Percentiles rank a stretch among this genome's conserved stretches.
phyloP scores from a whole-genome alignment of 1,140 invertebrate species.

The Penaeus chinensis region DNA sequence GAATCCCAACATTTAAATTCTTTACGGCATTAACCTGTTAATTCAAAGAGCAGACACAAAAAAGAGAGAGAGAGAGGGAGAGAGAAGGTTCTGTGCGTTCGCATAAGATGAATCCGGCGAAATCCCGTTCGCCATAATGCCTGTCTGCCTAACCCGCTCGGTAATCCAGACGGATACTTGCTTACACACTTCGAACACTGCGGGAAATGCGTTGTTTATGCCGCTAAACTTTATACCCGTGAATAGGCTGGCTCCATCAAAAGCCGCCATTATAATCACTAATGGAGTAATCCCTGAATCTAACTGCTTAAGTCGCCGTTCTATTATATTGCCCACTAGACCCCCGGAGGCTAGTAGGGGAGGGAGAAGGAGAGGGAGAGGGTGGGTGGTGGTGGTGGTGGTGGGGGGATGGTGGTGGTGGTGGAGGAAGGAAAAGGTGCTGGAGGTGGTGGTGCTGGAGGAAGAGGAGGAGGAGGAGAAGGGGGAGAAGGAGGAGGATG shows the following conservation, averaged over 20 bases:
- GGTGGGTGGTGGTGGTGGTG: no score
- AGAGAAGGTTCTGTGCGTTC: not conserved
- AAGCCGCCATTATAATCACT: constrained; percentile 30
- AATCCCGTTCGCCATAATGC: not conserved
- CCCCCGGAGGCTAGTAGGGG: no score
- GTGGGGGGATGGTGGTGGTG: not conserved
- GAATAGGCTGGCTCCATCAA: constrained; percentile 24
- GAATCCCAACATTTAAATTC: no score
- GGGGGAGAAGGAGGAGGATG: not conserved
- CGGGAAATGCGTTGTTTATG: constrained; percentile 31
- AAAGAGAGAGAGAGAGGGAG: not conserved
- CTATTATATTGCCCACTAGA: not conserved
- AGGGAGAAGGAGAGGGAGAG: no score
- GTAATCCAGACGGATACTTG: constrained; percentile 12
- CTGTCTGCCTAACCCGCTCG: not conserved
- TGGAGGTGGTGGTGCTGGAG: not conserved
- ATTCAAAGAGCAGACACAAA: no score
- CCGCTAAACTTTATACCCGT: constrained; percentile 25
- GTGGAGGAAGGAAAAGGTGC: not conserved
- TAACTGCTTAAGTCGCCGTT: constrained; percentile 18
- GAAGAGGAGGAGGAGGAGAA: not conserved
- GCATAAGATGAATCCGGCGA: no score
- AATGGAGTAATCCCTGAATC: constrained; percentile 25
- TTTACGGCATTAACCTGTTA: no score
- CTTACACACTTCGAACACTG: constrained; percentile 29